These are phyloP conservation scores for Pterocles gutturalis DNA, from an alignment of 2,113 vertebrate genomes.

Conservation along the genomic window DNA sequence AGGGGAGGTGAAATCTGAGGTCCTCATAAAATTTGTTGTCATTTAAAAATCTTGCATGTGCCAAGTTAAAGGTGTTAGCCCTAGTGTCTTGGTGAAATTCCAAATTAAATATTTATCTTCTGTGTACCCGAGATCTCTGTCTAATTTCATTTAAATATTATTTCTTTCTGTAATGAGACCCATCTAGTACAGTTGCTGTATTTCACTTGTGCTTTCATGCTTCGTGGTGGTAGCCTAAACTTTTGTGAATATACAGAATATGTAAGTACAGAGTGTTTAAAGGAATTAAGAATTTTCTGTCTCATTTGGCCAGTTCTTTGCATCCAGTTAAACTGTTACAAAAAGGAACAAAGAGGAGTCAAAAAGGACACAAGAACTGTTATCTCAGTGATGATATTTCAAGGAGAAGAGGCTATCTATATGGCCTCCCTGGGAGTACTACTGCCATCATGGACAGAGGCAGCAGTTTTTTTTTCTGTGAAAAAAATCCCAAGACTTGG, in stretches of 20 bases:
- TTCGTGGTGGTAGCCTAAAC: neutral
- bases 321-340: neutral
- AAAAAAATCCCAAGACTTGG: accelerated
- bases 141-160: conserved; percentile 22
- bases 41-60: neutral
- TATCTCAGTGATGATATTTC: neutral
- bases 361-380: neutral
- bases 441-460: neutral
- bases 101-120: conserved; percentile 41
- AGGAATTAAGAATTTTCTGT: neutral
- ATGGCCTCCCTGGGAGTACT: neutral
- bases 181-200: neutral
- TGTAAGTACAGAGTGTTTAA: neutral
- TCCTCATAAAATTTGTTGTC: conserved; percentile 28
- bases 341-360: neutral
- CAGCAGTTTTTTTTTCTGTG: neutral
- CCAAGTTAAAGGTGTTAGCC: conserved; percentile 29
- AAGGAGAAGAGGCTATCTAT: accelerated
- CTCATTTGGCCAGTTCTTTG: neutral
- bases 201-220: neutral
- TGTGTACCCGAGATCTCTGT: neutral
- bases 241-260: neutral
- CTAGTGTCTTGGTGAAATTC: conserved; percentile 13
- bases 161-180: neutral
- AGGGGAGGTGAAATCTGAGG: neutral